Base-by-base conservation (phyloP, 2,113 vertebrate genomes). In the Callochromis pleurospilus region DNA sequence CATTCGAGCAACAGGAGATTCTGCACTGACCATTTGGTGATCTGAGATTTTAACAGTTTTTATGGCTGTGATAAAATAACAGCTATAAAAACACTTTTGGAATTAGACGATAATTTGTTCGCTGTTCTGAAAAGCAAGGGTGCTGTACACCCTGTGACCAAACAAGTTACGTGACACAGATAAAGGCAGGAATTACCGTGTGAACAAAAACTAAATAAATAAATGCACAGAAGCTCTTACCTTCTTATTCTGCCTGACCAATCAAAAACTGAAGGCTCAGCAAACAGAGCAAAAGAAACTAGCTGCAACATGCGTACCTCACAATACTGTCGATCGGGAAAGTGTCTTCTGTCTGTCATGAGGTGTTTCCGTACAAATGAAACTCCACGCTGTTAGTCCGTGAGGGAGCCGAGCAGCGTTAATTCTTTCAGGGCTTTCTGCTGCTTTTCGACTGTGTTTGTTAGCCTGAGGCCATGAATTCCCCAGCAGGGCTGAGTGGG, bases 381-480 rank as follows among this genome's bases (percentile, higher is more conserved):
- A 68, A 31, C 82, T 62, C 60, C 58, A 31, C 9, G 79, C 87
- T 54, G 88, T 80, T n/a, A 45, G 53, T 85, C 70, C 19, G 87
- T 13, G 82, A 83, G 82, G 51, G 40, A 87, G 85, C 86, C 11
- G 82, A 86, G 79, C 79, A 73, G 53, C 15, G 62, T 45, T 80
- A n/a, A 82, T 53, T 58, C 85, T 91, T 91, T 90, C 92, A 77
- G 49, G 89, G 87, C 79, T 84, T 85, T 82, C 65, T 15, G 53
- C 85, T 85, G 80, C 87, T 81, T 92, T 83, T 80, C 84, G 82
- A 58, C 88, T 91, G 86, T 95, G 93, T 95, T 95, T 91, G 91
- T 91, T 95, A 94, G 93, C 94, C 94, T 82, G 91, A 94, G 95
- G 96, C 94, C 88, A 86, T 82, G 83, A 93, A 96, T 96, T 96